These are phyloP conservation scores for Hanleya hanleyi DNA, from an alignment of 2,888 invertebrate genomes.

Conservation along the genomic window DNA sequence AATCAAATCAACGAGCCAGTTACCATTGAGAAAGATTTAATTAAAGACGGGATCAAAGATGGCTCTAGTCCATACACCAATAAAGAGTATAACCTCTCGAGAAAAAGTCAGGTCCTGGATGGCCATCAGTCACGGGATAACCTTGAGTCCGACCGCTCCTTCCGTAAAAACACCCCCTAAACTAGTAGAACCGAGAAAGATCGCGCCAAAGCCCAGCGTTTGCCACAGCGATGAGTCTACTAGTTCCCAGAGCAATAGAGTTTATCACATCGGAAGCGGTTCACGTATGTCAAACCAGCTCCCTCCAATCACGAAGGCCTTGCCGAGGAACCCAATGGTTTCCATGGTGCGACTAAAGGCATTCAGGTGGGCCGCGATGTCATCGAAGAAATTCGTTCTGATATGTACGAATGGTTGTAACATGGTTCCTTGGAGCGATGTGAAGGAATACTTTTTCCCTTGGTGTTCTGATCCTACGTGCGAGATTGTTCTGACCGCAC, in stretches of 20 bases:
- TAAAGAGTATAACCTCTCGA: not conserved
- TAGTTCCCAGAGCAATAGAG: too few relatives aligned
- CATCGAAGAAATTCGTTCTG: not conserved
- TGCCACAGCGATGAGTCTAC: not conserved
- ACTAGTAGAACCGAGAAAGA: not conserved
- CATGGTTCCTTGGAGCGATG: slow-evolving; percentile 49
- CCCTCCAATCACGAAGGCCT: not conserved
- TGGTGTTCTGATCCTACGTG: slow-evolving; percentile 43
- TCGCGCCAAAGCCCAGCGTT: too few relatives aligned
- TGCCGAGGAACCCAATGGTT: not conserved
- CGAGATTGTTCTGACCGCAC: slow-evolving; percentile 41
- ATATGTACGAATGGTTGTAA: not conserved
- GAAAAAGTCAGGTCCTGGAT: slow-evolving; percentile 1
- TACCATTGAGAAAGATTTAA: too few relatives aligned
- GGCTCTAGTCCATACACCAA: not conserved
- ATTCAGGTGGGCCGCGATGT: not conserved
- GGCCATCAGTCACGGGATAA: not conserved
- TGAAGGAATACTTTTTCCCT: slow-evolving; percentile 47
- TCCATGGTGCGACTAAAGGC: not conserved
- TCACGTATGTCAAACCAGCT: not conserved
- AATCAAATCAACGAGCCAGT: too few relatives aligned
- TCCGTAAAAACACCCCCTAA: not conserved
- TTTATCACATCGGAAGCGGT: not conserved
- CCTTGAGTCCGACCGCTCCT: not conserved
- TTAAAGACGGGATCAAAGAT: too few relatives aligned